These are phyloP conservation scores for Paramuricea clavata DNA, from an alignment of 92 coral and sea anemone species.

Conservation along the genomic window DNA sequence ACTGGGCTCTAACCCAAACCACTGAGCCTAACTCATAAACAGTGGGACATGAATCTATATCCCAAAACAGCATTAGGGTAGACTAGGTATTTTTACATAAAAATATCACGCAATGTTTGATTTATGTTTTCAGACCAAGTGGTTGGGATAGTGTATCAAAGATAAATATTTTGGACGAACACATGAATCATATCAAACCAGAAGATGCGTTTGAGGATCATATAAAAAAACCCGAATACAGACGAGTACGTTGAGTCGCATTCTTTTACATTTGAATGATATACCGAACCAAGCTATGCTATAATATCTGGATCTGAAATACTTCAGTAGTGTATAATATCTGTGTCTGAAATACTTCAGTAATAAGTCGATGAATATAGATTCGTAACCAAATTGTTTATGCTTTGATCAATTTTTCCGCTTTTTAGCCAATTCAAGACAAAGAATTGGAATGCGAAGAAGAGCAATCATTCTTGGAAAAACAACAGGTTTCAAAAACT, in stretches of 20 bases:
- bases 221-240: constrained; percentile 85
- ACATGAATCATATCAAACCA: constrained; percentile 84
- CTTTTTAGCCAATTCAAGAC: constrained; percentile 92
- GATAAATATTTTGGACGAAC: constrained; percentile 91
- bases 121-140: constrained; percentile 76
- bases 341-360: no score
- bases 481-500: constrained; percentile 78
- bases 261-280: not conserved
- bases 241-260: constrained; percentile 71
- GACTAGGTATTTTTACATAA: no score
- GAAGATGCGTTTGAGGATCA: constrained; percentile 97
- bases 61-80: no score
- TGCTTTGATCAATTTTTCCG: not conserved
- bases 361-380: no score
- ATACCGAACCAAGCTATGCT: not conserved
- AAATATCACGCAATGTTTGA: no score
- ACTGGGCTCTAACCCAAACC: no score
- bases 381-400: not conserved
- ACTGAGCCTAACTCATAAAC: no score
- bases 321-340: not conserved
- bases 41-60: no score
- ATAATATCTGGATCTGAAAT: not conserved
- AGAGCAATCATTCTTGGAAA: constrained; percentile 88
- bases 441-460: constrained; percentile 90
- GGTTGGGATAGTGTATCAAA: constrained; percentile 99